A percentile compares a stretch with the other conserved stretches of the same genome.
Evolutionary conservation across 1,140 invertebrate species (phyloP).

Genomic region (Platyscapa corneri): DNA sequence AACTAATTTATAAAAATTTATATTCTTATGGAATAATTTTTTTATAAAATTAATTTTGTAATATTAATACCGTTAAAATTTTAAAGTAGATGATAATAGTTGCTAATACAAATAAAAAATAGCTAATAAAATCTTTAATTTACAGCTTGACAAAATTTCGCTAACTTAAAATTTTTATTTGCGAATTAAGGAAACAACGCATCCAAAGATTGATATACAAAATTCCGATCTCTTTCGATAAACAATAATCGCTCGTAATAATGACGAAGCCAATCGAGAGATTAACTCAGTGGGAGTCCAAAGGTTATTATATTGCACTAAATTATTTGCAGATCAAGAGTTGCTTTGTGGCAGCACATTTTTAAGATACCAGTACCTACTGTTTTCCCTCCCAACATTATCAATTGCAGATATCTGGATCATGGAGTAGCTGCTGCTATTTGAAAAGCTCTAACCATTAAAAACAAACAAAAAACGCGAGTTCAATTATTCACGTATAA

Average conservation of each 20-base stretch:
- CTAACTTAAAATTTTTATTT: neutral
- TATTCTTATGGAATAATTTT: neutral
- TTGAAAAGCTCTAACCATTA: too few species aligned
- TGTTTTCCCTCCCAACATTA: neutral
- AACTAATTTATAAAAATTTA: neutral
- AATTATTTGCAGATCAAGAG: neutral
- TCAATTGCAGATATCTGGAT: neutral
- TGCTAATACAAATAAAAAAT: neutral
- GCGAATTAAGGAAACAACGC: neutral
- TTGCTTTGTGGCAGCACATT: neutral
- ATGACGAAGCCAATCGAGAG: neutral
- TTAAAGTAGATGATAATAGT: neutral
- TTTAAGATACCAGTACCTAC: neutral
- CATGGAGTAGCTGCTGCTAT: neutral
- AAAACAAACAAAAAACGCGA: too few species aligned
- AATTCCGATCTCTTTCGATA: neutral
- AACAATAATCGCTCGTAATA: neutral
- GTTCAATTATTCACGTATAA: too few species aligned
- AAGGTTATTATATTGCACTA: too few species aligned
- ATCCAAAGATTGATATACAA: neutral
- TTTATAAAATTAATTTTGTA: neutral
- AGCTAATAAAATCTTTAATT: neutral
- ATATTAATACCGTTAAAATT: neutral
- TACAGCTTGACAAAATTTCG: neutral
- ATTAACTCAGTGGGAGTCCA: neutral